Percentiles rank a stretch among this genome's conserved stretches.
Conservation (phyloP, 1,140 invertebrate species). For the Ceratina australensis region DNA sequence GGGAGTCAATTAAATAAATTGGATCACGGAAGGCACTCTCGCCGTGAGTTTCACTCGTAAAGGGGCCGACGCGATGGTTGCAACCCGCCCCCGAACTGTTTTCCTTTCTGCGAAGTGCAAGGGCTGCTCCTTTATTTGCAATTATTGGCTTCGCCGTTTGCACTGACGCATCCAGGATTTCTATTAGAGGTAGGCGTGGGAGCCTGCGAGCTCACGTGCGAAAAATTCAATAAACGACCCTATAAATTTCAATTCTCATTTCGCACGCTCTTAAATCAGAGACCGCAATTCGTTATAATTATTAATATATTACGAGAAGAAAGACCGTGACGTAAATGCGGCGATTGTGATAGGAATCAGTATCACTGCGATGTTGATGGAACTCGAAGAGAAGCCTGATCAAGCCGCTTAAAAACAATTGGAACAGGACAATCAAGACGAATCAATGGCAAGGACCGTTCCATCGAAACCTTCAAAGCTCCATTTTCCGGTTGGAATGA, state of each 20-base stretch:
- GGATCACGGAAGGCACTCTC: neutral
- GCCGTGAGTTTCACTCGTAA: neutral
- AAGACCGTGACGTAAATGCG: neutral
- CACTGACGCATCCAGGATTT: neutral
- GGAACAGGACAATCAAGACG: neutral
- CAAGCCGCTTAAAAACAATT: neutral
- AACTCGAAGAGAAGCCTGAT: neutral
- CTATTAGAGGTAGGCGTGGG: neutral
- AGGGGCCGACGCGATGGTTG: neutral
- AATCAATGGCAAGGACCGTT: neutral
- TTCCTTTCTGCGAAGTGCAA: neutral
- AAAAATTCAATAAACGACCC: neutral
- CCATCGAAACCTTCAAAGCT: neutral
- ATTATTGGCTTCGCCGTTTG: constrained; percentile 3
- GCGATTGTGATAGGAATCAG: neutral
- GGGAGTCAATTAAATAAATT: constrained; percentile 2
- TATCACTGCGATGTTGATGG: neutral
- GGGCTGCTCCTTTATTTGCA: constrained; percentile 14
- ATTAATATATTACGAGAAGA: no score
- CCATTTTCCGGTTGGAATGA: neutral
- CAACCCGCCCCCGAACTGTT: neutral
- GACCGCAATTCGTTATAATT: no score
- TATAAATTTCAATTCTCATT: no score
- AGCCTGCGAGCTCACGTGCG: no score
- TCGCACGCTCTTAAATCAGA: no score